Conservation (phyloP, 2,797 vertebrate genomes). For the Diplodus puntazzo region DNA sequence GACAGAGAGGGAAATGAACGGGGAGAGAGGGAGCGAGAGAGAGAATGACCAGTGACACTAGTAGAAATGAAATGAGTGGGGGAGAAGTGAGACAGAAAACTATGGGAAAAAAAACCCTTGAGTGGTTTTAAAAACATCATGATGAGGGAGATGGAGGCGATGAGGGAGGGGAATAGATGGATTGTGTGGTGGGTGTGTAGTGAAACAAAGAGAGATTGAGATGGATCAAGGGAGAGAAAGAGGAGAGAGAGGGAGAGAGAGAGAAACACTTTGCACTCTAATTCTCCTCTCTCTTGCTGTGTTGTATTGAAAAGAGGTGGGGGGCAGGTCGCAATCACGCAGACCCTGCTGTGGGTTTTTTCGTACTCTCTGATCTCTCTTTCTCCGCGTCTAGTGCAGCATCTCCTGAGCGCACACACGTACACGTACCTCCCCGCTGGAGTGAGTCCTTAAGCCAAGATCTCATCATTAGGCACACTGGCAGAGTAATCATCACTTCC, state of each 20-base stretch:
- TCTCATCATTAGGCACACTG: constrained; percentile 63
- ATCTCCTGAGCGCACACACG: constrained; percentile 10
- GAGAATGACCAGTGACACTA: not conserved
- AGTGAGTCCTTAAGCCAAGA: constrained; percentile 35
- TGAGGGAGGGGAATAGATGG: constrained; percentile 37
- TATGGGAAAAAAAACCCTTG: constrained; percentile 9
- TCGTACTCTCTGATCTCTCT: constrained; percentile 60
- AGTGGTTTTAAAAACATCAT: constrained; percentile 63
- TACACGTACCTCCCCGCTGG: constrained; percentile 12
- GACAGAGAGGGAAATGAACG: not conserved
- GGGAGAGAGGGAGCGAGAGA: constrained; percentile 10
- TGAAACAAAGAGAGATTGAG: constrained; percentile 59
- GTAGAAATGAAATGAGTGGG: constrained; percentile 35
- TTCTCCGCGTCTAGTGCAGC: constrained; percentile 23
- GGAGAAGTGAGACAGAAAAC: constrained; percentile 10
- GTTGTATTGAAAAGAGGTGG: constrained; percentile 65
- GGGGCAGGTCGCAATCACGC: constrained; percentile 65
- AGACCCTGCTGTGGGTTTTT: constrained; percentile 65
- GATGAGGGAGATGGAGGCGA: constrained; percentile 51
- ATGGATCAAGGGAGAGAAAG: constrained; percentile 43
- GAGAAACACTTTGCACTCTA: constrained; percentile 61
- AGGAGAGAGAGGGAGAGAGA: constrained; percentile 34
- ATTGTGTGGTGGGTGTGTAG: constrained; percentile 17
- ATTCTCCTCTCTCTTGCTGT: constrained; percentile 61
- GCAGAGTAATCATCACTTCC: constrained; percentile 60